These are phyloP conservation scores for Hydropotes inermis DNA, from an alignment of 2,113 vertebrate species.

Conservation along the genomic window DNA sequence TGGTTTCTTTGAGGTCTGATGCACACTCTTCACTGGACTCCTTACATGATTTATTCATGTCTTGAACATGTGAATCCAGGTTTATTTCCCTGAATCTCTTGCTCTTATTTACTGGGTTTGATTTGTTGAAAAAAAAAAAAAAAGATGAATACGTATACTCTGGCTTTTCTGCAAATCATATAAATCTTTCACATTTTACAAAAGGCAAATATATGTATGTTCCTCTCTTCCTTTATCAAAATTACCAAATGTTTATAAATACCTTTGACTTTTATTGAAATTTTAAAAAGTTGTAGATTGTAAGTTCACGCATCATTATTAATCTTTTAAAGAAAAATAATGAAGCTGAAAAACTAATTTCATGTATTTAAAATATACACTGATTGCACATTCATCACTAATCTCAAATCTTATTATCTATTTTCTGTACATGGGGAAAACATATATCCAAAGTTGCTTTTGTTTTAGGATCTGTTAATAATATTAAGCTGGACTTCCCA, in stretches of 20 bases:
- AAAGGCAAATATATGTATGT: background rate
- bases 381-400: background rate
- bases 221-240: background rate
- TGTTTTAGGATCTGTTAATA: background rate
- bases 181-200: background rate
- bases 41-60: fast-evolving
- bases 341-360: background rate
- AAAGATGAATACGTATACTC: background rate
- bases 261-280: background rate
- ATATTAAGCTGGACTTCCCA: background rate
- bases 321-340: background rate
- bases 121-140: background rate
- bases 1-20: background rate
- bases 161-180: fast-evolving
- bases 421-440: background rate
- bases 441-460: background rate
- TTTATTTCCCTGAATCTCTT: background rate
- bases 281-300: background rate
- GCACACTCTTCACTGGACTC: background rate
- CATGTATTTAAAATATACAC: background rate
- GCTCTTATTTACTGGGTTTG: background rate
- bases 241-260: background rate
- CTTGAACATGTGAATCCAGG: fast-evolving
- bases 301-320: background rate
- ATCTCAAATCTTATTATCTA: background rate